Evolutionary conservation across 2,797 vertebrate genomes (phyloP).

Genomic region (Anabas testudineus): DNA sequence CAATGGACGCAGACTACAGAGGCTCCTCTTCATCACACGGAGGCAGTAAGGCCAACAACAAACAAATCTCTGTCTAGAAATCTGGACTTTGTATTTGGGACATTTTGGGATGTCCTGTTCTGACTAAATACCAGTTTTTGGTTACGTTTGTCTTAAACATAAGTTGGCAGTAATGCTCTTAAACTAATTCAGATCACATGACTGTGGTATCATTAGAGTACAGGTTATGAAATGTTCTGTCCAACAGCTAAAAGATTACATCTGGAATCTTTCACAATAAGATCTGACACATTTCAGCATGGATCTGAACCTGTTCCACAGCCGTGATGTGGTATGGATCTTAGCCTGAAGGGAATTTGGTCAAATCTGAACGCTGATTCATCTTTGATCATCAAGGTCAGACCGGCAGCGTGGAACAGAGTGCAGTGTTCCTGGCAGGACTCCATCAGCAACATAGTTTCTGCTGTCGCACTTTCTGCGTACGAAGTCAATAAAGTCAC

Average conservation of each 20-base stretch:
- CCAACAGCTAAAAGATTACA: background rate
- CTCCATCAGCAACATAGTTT: constrained; percentile 27
- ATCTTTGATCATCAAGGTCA: constrained; percentile 38
- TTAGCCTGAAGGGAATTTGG: constrained; percentile 8
- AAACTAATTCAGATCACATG: background rate
- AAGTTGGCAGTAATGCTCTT: background rate
- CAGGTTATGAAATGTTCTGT: background rate
- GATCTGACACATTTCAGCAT: background rate
- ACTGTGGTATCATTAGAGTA: too few relatives aligned
- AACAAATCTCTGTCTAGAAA: background rate
- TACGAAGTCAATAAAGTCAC: constrained; percentile 41
- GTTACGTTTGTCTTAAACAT: background rate
- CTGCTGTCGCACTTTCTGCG: constrained; percentile 15
- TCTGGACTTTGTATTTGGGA: too few relatives aligned
- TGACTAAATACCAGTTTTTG: background rate
- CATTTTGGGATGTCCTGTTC: too few relatives aligned
- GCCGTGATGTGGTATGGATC: constrained; percentile 39
- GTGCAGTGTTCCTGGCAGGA: constrained; percentile 27
- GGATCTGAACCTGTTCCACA: constrained; percentile 6
- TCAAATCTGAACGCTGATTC: constrained; percentile 13
- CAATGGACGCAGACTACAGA: background rate
- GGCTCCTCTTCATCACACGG: too few relatives aligned
- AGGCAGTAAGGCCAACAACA: background rate
- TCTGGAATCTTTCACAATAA: background rate
- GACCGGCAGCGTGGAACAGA: constrained; percentile 20